Evolutionary conservation across 2,888 invertebrate genomes (phyloP).

Genomic region (Brachyptera putata): DNA sequence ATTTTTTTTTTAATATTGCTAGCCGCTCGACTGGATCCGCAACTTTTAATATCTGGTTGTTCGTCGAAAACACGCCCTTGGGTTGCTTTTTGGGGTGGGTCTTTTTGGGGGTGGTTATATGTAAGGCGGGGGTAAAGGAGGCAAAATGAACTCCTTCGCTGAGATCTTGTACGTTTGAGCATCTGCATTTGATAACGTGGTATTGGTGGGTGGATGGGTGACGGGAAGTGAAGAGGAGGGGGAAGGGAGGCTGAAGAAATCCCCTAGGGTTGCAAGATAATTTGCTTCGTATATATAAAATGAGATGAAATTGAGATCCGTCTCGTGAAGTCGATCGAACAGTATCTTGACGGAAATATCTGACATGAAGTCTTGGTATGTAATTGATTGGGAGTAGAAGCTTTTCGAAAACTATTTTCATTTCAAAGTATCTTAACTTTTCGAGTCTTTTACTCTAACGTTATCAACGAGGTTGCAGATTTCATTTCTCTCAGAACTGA

Average conservation of each 20-base stretch:
- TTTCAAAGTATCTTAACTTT: background rate
- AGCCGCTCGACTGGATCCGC: slow-evolving; percentile 18
- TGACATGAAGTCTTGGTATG: slow-evolving; percentile 9
- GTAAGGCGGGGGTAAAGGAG: background rate
- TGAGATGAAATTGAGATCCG: slow-evolving; percentile 10
- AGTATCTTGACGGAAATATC: slow-evolving; percentile 5
- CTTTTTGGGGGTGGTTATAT: slow-evolving; percentile 13
- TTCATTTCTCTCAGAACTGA: too few relatives aligned
- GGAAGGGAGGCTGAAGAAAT: background rate
- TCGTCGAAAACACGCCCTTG: slow-evolving; percentile 10
- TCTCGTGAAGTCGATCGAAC: slow-evolving; percentile 1
- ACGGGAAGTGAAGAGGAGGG: background rate
- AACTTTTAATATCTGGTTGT: slow-evolving; percentile 30
- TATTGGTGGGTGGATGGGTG: slow-evolving; percentile 9
- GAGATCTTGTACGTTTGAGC: slow-evolving; percentile 22
- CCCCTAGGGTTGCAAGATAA: slow-evolving; percentile 15
- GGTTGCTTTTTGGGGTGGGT: background rate
- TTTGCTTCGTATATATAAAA: slow-evolving; percentile 17
- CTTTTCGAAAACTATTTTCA: slow-evolving; percentile 14
- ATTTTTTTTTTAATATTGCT: slow-evolving; percentile 25
- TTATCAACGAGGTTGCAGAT: too few relatives aligned
- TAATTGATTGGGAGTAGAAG: slow-evolving; percentile 16
- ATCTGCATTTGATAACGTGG: slow-evolving; percentile 30
- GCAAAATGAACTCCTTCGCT: slow-evolving; percentile 22
- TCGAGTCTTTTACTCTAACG: too few relatives aligned